Evolutionary conservation across 2,113 vertebrate species (phyloP).

Genomic region (Illadopsis cleaveri): DNA sequence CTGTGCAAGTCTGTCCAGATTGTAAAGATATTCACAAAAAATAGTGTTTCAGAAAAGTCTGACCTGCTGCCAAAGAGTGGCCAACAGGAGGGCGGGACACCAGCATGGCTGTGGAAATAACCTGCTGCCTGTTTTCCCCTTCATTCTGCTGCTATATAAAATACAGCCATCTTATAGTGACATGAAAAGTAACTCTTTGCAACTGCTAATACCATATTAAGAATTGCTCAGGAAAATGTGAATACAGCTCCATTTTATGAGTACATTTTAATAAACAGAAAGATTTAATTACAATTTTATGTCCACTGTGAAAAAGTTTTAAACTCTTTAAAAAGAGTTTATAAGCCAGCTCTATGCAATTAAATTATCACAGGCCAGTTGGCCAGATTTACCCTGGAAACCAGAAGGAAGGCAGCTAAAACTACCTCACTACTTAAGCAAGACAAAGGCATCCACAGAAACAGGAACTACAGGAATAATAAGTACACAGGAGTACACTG

Average conservation of each 20-base stretch:
- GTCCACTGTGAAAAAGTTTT: neutral
- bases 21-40: neutral
- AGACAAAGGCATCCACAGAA: neutral
- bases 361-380: neutral
- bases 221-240: neutral
- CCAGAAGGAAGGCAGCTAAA: neutral
- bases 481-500: accelerated
- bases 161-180: neutral
- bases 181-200: neutral
- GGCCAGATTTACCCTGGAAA: neutral
- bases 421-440: neutral
- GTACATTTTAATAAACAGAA: constrained; percentile 31
- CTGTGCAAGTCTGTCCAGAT: neutral
- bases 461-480: neutral
- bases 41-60: neutral
- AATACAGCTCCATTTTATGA: neutral
- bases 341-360: neutral
- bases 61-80: neutral
- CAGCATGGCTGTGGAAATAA: neutral
- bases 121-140: neutral
- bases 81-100: neutral
- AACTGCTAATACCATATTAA: neutral
- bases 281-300: neutral
- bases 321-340: neutral
- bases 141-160: neutral